Evolutionary conservation across 2,113 vertebrate genomes (phyloP).

Genomic region (Eurystomus gularis): DNA sequence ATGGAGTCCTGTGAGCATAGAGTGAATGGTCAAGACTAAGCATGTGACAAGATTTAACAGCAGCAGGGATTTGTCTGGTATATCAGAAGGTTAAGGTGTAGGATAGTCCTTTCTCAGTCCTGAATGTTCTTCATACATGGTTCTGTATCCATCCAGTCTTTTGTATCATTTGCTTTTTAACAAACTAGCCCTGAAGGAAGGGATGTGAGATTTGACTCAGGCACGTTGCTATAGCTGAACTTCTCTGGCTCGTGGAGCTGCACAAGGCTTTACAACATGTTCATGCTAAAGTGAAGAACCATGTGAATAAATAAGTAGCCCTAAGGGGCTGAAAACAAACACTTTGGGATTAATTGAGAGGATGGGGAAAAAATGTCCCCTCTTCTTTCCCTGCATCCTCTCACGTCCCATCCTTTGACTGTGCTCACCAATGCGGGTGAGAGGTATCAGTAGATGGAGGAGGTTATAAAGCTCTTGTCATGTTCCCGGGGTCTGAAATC

Average conservation of each 20-base stretch:
- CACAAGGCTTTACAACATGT: not conserved
- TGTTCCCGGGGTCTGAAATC: not conserved
- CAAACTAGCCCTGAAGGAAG: not conserved
- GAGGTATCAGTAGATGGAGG: not conserved
- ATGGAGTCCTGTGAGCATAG: not conserved
- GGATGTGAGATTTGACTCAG: not conserved
- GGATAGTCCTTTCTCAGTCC: not conserved
- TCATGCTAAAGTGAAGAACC: not conserved
- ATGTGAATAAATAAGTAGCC: not conserved
- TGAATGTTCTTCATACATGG: not conserved
- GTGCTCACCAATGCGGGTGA: not conserved
- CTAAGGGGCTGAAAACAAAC: not conserved
- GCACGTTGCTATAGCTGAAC: not conserved
- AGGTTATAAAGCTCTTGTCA: not conserved
- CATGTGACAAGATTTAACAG: not conserved
- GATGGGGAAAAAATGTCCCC: not conserved
- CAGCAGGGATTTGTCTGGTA: not conserved
- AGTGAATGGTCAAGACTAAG: rapidly evolving
- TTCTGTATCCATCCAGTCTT: not conserved
- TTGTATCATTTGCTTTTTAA: not conserved
- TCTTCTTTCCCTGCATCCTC: not conserved
- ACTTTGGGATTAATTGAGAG: not conserved
- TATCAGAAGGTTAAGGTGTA: not conserved
- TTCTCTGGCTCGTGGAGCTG: not conserved
- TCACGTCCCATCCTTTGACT: not conserved